Percentiles rank a stretch among this genome's conserved stretches.
phyloP scores from a whole-genome alignment of 2,888 invertebrate species.

The Pterobdella sp. region DNA sequence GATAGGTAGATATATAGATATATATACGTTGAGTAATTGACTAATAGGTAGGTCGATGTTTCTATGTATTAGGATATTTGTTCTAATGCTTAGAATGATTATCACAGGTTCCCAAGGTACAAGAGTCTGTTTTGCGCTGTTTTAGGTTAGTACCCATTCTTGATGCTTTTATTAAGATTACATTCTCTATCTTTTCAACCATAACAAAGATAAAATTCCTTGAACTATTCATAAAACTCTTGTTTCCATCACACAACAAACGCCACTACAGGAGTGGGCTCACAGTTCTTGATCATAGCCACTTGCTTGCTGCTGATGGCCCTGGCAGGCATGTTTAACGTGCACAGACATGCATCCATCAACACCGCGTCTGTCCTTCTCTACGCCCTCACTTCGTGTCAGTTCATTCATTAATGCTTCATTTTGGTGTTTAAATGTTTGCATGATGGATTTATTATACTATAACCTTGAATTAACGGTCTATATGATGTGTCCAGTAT shows the following conservation, averaged over 20 bases:
- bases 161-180: not conserved
- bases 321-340: constrained; percentile 53
- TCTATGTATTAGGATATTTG: too few relatives aligned
- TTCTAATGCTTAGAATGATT: too few relatives aligned
- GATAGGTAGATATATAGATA: too few relatives aligned
- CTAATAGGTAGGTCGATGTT: too few relatives aligned
- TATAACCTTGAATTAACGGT: not conserved
- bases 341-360: constrained; percentile 54
- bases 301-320: constrained; percentile 54
- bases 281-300: constrained; percentile 53
- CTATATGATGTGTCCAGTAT: not conserved
- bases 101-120: constrained; percentile 48
- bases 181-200: not conserved
- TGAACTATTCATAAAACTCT: not conserved
- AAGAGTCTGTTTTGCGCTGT: constrained; percentile 54
- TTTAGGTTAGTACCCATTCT: constrained; percentile 45
- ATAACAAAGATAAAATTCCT: not conserved
- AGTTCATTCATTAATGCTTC: constrained; percentile 32
- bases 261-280: constrained; percentile 51
- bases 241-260: not conserved
- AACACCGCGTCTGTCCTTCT: constrained; percentile 53
- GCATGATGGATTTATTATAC: not conserved
- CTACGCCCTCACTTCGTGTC: constrained; percentile 54
- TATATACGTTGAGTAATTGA: too few relatives aligned
- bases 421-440: not conserved